Percentiles rank a stretch among this genome's conserved stretches.
phyloP scores from a whole-genome alignment of 2,888 invertebrate genomes.

The Trichogramma evanescens region DNA sequence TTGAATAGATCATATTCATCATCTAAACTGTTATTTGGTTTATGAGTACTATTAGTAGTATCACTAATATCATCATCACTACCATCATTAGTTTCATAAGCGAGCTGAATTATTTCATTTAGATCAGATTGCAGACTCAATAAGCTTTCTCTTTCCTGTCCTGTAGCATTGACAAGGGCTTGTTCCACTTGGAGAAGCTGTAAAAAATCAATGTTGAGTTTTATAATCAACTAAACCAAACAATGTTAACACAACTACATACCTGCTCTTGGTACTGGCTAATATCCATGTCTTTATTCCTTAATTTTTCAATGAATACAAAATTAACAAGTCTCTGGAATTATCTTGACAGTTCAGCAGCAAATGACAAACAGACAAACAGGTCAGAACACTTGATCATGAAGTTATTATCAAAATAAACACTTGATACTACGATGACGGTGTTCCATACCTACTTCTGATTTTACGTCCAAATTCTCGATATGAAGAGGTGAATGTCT shows the following conservation, averaged over 20 bases:
- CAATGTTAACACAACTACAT: constrained; percentile 1
- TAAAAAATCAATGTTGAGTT: constrained; percentile 13
- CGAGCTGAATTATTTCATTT: constrained; percentile 62
- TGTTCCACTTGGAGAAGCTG: constrained; percentile 60
- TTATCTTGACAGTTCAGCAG: no score
- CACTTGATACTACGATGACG: no score
- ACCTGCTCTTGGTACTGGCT: constrained; percentile 40
- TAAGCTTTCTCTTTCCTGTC: constrained; percentile 54
- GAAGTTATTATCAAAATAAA: no score
- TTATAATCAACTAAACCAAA: background rate
- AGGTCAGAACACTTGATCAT: no score
- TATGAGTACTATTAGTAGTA: constrained; percentile 30
- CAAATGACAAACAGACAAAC: no score
- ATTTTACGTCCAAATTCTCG: no score
- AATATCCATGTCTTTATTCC: constrained; percentile 33
- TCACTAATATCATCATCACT: constrained; percentile 25
- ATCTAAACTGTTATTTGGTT: constrained; percentile 41
- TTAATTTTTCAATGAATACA: background rate
- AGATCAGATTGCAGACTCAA: constrained; percentile 58
- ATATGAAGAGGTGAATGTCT: no score
- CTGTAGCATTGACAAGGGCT: constrained; percentile 50
- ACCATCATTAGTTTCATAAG: constrained; percentile 53
- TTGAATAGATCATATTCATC: constrained; percentile 64
- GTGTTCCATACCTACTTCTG: no score
- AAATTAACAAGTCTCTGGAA: no score